A percentile compares a stretch with the other conserved stretches of the same genome.
phyloP scores from a whole-genome alignment of 2,113 vertebrate species.

The Corythaixoides concolor region DNA sequence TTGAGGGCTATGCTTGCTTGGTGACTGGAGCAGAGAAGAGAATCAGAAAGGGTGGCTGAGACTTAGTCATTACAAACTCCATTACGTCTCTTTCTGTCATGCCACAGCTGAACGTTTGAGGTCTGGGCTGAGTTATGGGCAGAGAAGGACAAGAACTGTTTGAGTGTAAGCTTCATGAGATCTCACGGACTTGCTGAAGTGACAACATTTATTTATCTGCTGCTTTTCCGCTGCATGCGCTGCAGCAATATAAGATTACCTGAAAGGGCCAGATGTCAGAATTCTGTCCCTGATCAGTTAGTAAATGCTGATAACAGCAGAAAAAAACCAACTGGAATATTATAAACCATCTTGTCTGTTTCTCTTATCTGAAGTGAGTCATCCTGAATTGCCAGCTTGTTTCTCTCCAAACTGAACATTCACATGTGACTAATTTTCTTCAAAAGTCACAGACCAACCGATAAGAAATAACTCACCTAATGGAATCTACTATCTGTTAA shows the following conservation, averaged over 20 bases:
- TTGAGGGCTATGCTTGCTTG: neutral
- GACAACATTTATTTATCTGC: neutral
- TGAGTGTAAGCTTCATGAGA: neutral
- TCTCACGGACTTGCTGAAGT: neutral
- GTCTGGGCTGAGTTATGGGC: neutral
- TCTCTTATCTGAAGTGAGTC: neutral
- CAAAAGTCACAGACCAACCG: neutral
- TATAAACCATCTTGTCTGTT: neutral
- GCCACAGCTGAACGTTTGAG: neutral
- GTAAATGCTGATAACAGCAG: neutral
- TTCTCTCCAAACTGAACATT: conserved; percentile 7
- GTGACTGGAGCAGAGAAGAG: neutral
- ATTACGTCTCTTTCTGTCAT: neutral
- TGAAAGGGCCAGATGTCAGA: neutral
- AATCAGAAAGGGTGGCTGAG: neutral
- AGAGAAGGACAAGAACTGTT: neutral
- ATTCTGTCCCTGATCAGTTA: neutral
- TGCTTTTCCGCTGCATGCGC: neutral
- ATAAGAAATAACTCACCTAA: neutral
- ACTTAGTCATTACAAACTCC: neutral
- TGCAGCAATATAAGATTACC: neutral
- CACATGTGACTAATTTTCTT: neutral
- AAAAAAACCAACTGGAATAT: neutral
- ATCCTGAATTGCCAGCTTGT: neutral
- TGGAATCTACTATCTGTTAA: neutral